Evolutionary conservation across 1,140 invertebrate species (phyloP), one percentile per base, ranked within the genome.

Genomic region (Zaprionus inermis): DNA sequence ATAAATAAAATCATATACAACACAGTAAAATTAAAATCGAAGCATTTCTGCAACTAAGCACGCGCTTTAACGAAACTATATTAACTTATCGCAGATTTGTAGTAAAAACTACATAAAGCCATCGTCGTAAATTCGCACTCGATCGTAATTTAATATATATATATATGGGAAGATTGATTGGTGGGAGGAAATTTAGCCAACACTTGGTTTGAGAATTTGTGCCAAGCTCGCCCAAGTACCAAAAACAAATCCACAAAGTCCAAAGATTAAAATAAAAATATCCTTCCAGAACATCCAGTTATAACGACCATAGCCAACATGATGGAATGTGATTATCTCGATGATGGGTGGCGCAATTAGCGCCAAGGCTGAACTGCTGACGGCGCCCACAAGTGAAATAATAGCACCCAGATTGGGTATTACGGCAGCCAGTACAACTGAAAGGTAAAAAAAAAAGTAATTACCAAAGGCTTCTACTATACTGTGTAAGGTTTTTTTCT

Each of bases 271-370:
- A 41, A 97, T 96, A 1, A 92, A 69, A 49, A 96, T 77, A 93
- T 97, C 95, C 89, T 97, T 97, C 94, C 94, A 95, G 5, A 96
- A 88, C 52, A 94, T 93, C 94, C 94, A 95, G 59, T 94, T 93
- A 69, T 93, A 93, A 78, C 92, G 93, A 11, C 95, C 95, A 49
- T 95, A 93, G 18, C 94, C 94, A 51, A 94, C 93, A 5, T 95
- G 94, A 94, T 95, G 96, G 79, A 95, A 96, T 3, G 96, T 96
- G 24, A 98, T 94, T n/a, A 98, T 95, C 91, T 99, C 97, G 65
- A 99, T 96, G 14, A 98, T 92, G 0, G 98, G 97, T 55, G 98
- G 98, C 78, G 98, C 97, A 76, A 99, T 97, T 0, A 98, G 93
- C 0, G 98, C 97, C 60, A 98, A 93, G 0, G 97, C 95, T 11